phyloP scores from a whole-genome alignment of 2,113 vertebrate genomes.

The Tauraco erythrolophus region DNA sequence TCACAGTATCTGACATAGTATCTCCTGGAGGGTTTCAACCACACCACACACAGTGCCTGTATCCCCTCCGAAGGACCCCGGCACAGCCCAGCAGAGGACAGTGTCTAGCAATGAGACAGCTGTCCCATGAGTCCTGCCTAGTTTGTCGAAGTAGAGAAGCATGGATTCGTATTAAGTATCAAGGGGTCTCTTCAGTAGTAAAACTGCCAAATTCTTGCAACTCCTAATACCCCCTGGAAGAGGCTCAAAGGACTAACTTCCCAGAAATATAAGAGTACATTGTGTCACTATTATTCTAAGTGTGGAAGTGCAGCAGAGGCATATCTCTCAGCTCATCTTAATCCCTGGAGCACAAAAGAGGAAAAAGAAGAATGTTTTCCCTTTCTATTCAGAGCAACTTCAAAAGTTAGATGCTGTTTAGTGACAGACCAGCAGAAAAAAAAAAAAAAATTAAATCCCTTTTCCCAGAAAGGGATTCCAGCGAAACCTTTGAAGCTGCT shows the following conservation, averaged over 20 bases:
- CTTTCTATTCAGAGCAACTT: background rate
- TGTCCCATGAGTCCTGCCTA: background rate
- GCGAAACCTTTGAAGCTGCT: background rate
- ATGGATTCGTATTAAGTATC: background rate
- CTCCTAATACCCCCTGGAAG: background rate
- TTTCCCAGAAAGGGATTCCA: background rate
- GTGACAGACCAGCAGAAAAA: background rate
- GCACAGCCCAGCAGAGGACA: background rate
- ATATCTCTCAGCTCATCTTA: background rate
- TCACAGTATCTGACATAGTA: background rate
- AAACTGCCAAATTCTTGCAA: background rate
- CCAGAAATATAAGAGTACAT: accelerated
- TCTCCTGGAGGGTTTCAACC: background rate
- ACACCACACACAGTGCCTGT: background rate
- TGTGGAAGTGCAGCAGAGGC: background rate
- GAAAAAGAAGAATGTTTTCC: background rate
- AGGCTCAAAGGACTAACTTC: background rate
- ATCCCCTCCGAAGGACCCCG: background rate
- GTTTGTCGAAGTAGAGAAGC: background rate
- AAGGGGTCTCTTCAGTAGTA: background rate
- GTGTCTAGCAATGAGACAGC: background rate
- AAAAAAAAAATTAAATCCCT: background rate
- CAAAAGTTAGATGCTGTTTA: background rate
- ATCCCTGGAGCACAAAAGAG: background rate
- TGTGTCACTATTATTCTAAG: background rate